Conservation (phyloP, 23 tunicate genomes). For the Aplidium turbinatum region DNA sequence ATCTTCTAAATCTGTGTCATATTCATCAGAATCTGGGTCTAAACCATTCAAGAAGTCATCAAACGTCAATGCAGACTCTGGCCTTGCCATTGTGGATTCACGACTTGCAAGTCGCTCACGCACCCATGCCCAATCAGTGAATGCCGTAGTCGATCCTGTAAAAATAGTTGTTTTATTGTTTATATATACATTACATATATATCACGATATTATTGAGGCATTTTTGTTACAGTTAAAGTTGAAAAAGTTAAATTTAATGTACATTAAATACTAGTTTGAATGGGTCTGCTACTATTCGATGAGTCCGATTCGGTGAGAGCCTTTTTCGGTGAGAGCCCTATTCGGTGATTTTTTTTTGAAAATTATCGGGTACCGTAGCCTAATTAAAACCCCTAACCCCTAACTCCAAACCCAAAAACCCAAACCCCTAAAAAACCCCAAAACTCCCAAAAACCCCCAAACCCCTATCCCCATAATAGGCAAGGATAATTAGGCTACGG, state of each 20-base stretch:
- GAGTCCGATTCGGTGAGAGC: too few species aligned
- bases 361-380: too few species aligned
- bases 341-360: too few species aligned
- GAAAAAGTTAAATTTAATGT: not conserved
- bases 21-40: conserved; percentile 72
- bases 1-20: conserved; percentile 89
- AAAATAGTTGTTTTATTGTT: not conserved
- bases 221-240: not conserved
- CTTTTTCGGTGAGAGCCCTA: too few species aligned
- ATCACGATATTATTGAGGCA: not conserved
- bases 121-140: conserved; percentile 78
- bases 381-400: too few species aligned
- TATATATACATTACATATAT: not conserved
- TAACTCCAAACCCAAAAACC: too few species aligned
- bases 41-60: conserved; percentile 63
- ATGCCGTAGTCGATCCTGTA: conserved; percentile 40
- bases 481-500: too few species aligned
- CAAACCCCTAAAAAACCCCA: too few species aligned
- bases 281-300: too few species aligned
- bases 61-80: conserved; percentile 76
- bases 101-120: conserved; percentile 62
- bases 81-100: conserved; percentile 44
- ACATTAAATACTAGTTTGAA: not conserved
- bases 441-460: too few species aligned
- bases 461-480: too few species aligned